Base-by-base conservation (phyloP, 1,140 invertebrate species). In the Archivesica marissinica region DNA sequence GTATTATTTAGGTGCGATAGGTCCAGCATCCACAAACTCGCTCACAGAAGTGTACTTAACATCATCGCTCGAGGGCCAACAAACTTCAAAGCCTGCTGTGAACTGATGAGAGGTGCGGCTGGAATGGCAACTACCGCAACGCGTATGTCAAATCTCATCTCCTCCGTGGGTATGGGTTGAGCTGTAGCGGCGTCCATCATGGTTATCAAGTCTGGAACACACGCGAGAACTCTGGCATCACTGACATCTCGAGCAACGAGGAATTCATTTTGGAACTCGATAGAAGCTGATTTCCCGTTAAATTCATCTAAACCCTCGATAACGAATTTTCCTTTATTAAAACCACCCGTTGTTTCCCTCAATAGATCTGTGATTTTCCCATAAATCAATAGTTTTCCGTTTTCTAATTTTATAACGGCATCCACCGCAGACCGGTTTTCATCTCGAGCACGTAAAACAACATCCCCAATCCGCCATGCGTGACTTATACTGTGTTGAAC, bases 211-310 rank as follows among this genome's bases (percentile, higher is more conserved):
- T 93, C 92, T 30, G 92, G 92, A 13, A 88, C 87, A 64, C 81
- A 88, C 1, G 88, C 91, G 11, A 92, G 23, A 17, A 89, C 78
- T 13, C 50, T 25, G n/a, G n/a, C 47, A 4, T 7, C 25, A 6
- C 15, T 35, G 13, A 50, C 54, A 82, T 25, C 88, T 52, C 68
- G 86, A 23, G 74, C 91, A 41, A 92, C 76, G 17, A 93, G 81
- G 74, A 91, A 91, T 80, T 93, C 92, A 81, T 93, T 93, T 79
- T 92, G 91, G 75, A 93, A 93, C 28, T 92, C 90, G 15, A 93
- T 80, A 38, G 64, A 9, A 0, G 91, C 17, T 4, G 64, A 61
- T 59, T 85, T 79, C 3, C 61, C 85, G 6, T 28, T 1, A 78
- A 85, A 91, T 1, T 84, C n/a, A 28, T 89, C 91, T 11, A 88